Evolutionary conservation across 2,113 vertebrate species (phyloP).

Genomic region (Psammodynastes pulverulentus): DNA sequence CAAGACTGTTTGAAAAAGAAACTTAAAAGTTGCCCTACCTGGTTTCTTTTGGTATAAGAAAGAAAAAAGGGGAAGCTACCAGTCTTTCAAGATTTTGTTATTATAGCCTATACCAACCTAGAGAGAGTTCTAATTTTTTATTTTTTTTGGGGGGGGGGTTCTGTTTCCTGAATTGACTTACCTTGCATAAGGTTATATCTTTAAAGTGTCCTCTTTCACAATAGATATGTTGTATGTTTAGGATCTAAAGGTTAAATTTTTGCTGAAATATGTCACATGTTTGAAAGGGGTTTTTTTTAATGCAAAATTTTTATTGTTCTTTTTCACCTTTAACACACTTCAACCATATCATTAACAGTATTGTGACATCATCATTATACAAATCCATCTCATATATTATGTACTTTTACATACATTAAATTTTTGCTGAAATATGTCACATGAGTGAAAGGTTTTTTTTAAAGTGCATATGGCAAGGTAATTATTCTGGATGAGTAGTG

Average conservation of each 20-base stretch:
- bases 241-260: neutral
- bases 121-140: neutral
- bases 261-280: neutral
- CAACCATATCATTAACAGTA: too few species aligned
- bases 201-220: neutral
- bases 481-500: neutral
- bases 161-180: neutral
- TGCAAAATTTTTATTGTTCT: too few species aligned
- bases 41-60: neutral
- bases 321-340: too few species aligned
- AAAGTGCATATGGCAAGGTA: neutral
- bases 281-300: neutral
- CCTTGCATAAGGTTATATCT: neutral
- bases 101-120: neutral
- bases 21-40: neutral
- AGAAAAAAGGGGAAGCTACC: neutral
- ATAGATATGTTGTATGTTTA: neutral
- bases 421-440: neutral
- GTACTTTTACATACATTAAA: too few species aligned
- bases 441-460: neutral
- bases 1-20: neutral
- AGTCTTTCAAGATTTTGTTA: neutral
- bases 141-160: neutral
- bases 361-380: too few species aligned
- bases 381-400: too few species aligned